Evolutionary conservation across 2,888 invertebrate species (phyloP), one percentile per base, ranked within the genome.

Genomic region (Drosophila testacea): DNA sequence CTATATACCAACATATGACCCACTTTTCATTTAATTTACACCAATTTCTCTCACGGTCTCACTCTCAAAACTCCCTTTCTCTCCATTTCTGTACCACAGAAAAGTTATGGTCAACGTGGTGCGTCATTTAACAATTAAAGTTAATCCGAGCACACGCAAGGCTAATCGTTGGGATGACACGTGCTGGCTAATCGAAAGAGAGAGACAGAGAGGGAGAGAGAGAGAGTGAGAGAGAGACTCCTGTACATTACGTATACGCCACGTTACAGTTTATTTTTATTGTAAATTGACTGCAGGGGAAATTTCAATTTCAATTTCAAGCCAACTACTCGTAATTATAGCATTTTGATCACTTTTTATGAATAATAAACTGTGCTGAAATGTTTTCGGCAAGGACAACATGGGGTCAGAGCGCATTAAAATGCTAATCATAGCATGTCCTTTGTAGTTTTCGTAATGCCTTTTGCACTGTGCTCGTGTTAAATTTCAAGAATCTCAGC

Each of bases 41-140:
- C 42, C 22, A 50, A n/a, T 7, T 27, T 4, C 54, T 16, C 44
- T 61, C 7, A 4, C 56, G 10, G 38, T 38, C 46, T 34, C 6
- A 4, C 51, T 36, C 34, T 30, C 36, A 10, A 22, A 22, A 22
- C 4, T 10, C 28, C 16, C 16, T 13, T 13, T 4, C 41, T 32
- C 39, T 36, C 34, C 6, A 7, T 30, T 5, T 13, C 4, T 39
- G 38, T 27, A 51, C 11, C 16, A 22, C 22, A 50, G 4, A 30
- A 28, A 28, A n/a, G 11, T 54, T n/a, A 22, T 62, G 62, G 55
- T 41, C 56, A 56, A 88, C 67, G 81, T 92, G 68, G 73, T 92
- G n/a, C 83, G 80, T 61, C 90, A 90, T 73, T 93, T 91, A 67
- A 73, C 57, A 75, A 73, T 93, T 13, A 87, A 77, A 69, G 74